phyloP scores from a whole-genome alignment of 2,797 vertebrate species.

The Novumbra hubbsi region DNA sequence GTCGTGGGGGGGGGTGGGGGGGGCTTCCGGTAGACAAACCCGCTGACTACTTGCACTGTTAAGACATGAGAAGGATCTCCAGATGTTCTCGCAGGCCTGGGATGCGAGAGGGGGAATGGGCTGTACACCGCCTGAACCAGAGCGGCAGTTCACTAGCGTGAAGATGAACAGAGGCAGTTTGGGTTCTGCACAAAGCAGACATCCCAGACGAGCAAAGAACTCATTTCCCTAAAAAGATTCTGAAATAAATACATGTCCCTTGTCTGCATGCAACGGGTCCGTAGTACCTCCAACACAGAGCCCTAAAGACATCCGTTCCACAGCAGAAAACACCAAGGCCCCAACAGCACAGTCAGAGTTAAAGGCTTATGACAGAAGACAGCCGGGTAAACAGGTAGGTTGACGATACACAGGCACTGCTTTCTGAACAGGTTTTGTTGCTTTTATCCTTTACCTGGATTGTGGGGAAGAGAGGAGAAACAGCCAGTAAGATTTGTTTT shows the following conservation, averaged over 20 bases:
- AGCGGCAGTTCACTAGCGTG: constrained; percentile 21
- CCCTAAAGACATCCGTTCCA: neutral
- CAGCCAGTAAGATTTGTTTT: neutral
- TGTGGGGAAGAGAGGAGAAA: neutral
- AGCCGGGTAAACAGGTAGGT: neutral
- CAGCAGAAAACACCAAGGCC: neutral
- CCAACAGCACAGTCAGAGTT: constrained; percentile 8
- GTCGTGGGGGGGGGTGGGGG: neutral
- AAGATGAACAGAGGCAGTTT: constrained; percentile 6
- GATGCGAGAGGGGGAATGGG: constrained; percentile 15
- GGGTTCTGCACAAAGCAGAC: constrained; percentile 15
- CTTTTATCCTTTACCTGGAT: constrained; percentile 31
- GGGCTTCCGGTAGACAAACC: neutral
- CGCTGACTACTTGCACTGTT: constrained; percentile 13
- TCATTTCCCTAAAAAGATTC: constrained; percentile 12
- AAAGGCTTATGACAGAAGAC: constrained; percentile 1
- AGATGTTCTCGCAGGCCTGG: constrained; percentile 45
- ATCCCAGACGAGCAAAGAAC: neutral
- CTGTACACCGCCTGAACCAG: constrained; percentile 28
- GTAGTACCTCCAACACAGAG: neutral
- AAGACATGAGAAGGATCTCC: constrained; percentile 36
- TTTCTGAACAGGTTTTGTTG: constrained; percentile 29
- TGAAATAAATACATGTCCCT: constrained; percentile 10
- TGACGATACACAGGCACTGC: constrained; percentile 5
- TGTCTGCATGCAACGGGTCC: constrained; percentile 9